Conservation (phyloP, 2,888 invertebrate species). For the Tetranychus piercei region DNA sequence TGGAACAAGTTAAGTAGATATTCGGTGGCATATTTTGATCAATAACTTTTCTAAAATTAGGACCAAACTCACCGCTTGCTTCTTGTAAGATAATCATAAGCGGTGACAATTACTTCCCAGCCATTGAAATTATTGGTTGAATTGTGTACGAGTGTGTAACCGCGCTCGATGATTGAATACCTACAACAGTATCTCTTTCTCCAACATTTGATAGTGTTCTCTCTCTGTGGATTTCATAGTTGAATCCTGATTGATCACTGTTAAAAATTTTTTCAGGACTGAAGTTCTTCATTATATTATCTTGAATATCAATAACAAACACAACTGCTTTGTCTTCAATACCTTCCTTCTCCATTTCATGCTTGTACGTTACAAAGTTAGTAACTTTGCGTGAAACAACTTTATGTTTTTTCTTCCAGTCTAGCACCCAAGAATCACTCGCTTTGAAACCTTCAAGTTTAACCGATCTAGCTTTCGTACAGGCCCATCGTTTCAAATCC, state of each 20-base stretch:
- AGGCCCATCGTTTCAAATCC: background rate
- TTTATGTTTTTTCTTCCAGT: background rate
- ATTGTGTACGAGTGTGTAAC: slow-evolving; percentile 14
- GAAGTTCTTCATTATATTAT: background rate
- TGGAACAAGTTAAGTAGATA: background rate
- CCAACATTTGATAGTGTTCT: background rate
- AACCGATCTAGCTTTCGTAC: background rate
- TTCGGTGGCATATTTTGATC: slow-evolving; percentile 1
- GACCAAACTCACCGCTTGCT: background rate
- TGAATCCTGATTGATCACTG: slow-evolving; percentile 13
- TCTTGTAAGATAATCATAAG: background rate
- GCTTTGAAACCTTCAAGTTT: background rate
- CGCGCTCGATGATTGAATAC: background rate
- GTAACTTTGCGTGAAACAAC: background rate
- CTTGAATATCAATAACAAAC: background rate
- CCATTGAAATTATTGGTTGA: background rate
- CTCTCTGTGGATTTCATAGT: background rate
- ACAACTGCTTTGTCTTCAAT: background rate
- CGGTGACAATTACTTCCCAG: background rate
- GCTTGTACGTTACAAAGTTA: background rate
- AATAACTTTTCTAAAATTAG: background rate
- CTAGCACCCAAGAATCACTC: background rate
- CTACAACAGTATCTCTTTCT: background rate
- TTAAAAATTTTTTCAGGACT: background rate
- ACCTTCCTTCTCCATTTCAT: background rate